Evolutionary conservation across 2,888 invertebrate genomes (phyloP), one percentile per base, ranked within the genome.

Genomic region (Polyploca ridens): DNA sequence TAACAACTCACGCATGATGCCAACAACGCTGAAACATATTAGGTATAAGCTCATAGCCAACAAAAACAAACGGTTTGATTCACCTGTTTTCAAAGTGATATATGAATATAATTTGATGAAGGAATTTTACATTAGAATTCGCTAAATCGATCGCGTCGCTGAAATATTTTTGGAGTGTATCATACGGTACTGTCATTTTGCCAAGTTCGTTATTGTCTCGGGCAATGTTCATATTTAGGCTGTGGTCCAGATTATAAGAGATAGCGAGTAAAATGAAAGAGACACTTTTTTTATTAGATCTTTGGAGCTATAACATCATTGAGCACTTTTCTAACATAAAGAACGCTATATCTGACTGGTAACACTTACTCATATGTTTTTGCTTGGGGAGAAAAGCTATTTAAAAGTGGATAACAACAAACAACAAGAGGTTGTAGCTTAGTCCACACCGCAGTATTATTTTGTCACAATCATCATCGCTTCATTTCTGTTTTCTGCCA

Each of bases 151-250:
- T 35, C 54, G 58, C 38, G 57, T 63, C 62, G 57, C 66, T 63
- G 41, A 67, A 66, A 68, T 74, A 66, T 68, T 69, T 68, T 66
- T 27, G 33, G 60, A 44, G 57, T 77, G 75, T 76, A 63, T 79
- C 73, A 77, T 63, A 54, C 41, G 10, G 27, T 11, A 62, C 59
- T 62, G 63, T 27, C 46, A 46, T 35, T 63, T 66, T 79, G 80
- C 79, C 80, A 81, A 81, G 71, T 71, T 72, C 69, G 67, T 72
- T 72, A 73, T 68, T 71, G 75, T 73, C 72, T 66, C 65, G 67
- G 68, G 65, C 71, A 67, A 68, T 66, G 71, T 62, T 65, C 64
- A 70, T 66, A 66, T 58, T 41, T 63, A 64, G 54, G 54, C 8
- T 19, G 62, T 57, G 62, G 70, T 68, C 41, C 68, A 65, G 70